Evolutionary conservation across 2,797 vertebrate species (phyloP), one percentile per base, ranked within the genome.

Genomic region (Poliocrania exsul): DNA sequence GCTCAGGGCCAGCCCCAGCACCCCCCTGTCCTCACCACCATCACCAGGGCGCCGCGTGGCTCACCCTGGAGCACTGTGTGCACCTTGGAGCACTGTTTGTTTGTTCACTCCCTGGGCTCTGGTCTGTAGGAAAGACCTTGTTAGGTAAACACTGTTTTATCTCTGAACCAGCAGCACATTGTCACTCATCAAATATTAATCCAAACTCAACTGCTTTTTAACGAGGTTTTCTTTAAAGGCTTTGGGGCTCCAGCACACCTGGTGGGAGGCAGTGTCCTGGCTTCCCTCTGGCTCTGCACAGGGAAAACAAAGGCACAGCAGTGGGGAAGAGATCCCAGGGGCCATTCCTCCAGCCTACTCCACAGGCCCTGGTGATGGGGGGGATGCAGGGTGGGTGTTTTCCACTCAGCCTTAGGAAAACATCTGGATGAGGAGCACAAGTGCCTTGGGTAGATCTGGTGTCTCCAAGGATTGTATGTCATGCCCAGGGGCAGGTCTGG

Each of bases 101-200:
- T 93, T 75, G 73, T 42, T 83, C 16, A 2, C 83, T 66, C 81
- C 8, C 57, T 10, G 11, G 47, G 47, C 67, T 66, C 31, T 0
- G 0, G 15, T 57, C 46, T 6, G 72, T 60, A 73, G 61, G 73
- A 67, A 72, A 73, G 44, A 51, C 73, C 80, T 70, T 73, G 53
- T 51, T 81, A 82, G 65, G 56, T 83, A 86, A 96, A 85, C 60
- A 56, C 31, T 35, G 61, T 74, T 89, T 93, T 86, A 58, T 84
- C 91, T 94, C 67, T 49, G 71, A 87, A 80, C 56, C 78, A 80
- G 37, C 62, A 75, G 44, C 84, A 61, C 16, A 10, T 51, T 86
- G 81, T 74, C 3, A 0, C 75, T 96, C 92, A 92, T 94, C 90
- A 93, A 94, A 94, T 95, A 95, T 96, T 96, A 87, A 95, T 90